A percentile compares a stretch with the other conserved stretches of the same genome.
These are phyloP conservation scores for Ochropleura leucogaster DNA, from an alignment of 2,888 invertebrate genomes.

Conservation along the genomic window DNA sequence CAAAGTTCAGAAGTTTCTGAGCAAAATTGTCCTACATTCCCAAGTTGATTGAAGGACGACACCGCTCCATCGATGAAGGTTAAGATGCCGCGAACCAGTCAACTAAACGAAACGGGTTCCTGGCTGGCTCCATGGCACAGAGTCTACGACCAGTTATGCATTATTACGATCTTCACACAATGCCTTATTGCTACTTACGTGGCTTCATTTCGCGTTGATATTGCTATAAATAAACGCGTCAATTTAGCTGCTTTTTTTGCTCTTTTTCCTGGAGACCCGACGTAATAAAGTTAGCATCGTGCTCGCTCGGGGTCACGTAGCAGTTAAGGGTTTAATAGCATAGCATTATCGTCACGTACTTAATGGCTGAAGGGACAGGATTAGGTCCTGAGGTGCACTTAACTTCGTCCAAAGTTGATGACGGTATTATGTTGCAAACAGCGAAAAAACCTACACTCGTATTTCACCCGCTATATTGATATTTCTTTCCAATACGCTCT, in stretches of 20 bases:
- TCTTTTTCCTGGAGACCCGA: slow-evolving; percentile 34
- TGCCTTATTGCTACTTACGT: slow-evolving; percentile 62
- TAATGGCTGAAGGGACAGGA: slow-evolving; percentile 46
- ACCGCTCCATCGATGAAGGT: slow-evolving; percentile 46
- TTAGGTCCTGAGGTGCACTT: slow-evolving; percentile 44
- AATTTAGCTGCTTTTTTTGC: slow-evolving; percentile 38
- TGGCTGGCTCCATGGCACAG: slow-evolving; percentile 43
- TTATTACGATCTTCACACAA: slow-evolving; percentile 60
- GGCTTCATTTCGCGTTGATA: slow-evolving; percentile 50
- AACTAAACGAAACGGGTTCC: slow-evolving; percentile 54
- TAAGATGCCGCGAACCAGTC: slow-evolving; percentile 55
- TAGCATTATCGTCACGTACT: slow-evolving; percentile 56
- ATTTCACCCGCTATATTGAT: slow-evolving; percentile 14
- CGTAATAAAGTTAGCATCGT: slow-evolving; percentile 55
- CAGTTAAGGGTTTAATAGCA: slow-evolving; percentile 59
- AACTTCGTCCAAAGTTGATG: slow-evolving; percentile 39
- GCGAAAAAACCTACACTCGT: slow-evolving; percentile 8
- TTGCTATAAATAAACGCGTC: slow-evolving; percentile 47
- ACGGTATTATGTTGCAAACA: slow-evolving; percentile 31
- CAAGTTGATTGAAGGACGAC: slow-evolving; percentile 49
- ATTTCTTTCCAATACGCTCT: slow-evolving; percentile 42
- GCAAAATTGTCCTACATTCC: slow-evolving; percentile 37
- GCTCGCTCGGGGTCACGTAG: slow-evolving; percentile 47
- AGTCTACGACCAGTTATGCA: slow-evolving; percentile 59
- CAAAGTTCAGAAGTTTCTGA: slow-evolving; percentile 18